Evolutionary conservation across 2,113 vertebrate genomes (phyloP).

Genomic region (Toxotes chatareus): DNA sequence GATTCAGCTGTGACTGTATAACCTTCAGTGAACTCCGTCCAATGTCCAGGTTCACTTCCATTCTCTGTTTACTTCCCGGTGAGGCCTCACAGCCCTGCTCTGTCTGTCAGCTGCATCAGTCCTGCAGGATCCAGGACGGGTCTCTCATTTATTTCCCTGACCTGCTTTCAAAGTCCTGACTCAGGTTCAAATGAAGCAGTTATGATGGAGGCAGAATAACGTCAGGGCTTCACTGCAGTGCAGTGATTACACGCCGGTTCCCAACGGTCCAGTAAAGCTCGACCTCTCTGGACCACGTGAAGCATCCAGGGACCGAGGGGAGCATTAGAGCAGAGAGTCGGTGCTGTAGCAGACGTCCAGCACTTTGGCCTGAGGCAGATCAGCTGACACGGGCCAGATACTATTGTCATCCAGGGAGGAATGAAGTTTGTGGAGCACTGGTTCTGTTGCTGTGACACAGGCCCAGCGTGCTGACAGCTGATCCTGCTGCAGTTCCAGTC

Average conservation of each 20-base stretch:
- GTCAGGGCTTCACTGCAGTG: conserved; percentile 28
- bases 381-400: conserved; percentile 13
- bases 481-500: not conserved
- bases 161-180: not conserved
- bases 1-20: too few relatives aligned
- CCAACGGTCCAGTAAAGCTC: conserved; percentile 38
- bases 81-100: too few relatives aligned
- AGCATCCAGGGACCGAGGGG: not conserved
- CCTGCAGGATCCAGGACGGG: too few relatives aligned
- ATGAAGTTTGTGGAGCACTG: not conserved
- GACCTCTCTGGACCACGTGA: not conserved
- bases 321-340: not conserved
- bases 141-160: not conserved
- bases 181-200: conserved; percentile 10
- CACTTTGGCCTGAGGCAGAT: not conserved
- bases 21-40: too few relatives aligned
- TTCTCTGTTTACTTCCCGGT: too few relatives aligned
- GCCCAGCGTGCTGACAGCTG: conserved; percentile 2
- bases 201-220: not conserved
- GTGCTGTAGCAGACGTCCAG: not conserved
- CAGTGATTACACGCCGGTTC: conserved; percentile 12
- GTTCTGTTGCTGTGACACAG: not conserved
- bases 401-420: not conserved
- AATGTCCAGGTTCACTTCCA: too few relatives aligned
- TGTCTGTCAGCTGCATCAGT: too few relatives aligned